Evolutionary conservation across 2,113 vertebrate genomes (phyloP).

Genomic region (Lethenteron reissneri): DNA sequence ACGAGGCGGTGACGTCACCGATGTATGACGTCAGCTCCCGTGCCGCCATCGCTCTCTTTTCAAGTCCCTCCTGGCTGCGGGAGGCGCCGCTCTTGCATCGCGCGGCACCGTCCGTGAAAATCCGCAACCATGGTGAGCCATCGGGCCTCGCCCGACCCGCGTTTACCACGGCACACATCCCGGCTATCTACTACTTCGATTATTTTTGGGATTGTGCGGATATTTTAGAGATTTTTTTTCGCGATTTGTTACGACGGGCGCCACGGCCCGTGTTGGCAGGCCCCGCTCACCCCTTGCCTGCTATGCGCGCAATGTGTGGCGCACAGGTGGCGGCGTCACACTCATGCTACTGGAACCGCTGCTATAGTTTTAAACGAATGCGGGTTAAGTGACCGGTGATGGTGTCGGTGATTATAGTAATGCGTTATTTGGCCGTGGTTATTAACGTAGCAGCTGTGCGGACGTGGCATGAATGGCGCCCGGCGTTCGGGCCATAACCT

Average conservation of each 20-base stretch:
- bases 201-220: not conserved
- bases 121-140: constrained; percentile 6
- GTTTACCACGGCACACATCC: not conserved
- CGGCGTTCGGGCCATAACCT: too few relatives aligned
- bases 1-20: not conserved
- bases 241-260: not conserved
- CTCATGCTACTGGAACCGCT: too few relatives aligned
- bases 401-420: too few relatives aligned
- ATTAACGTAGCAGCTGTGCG: too few relatives aligned
- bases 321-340: not conserved
- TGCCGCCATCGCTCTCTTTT: not conserved
- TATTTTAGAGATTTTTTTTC: not conserved
- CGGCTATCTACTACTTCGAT: not conserved
- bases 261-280: not conserved
- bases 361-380: too few relatives aligned
- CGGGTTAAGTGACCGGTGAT: too few relatives aligned
- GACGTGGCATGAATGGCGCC: too few relatives aligned
- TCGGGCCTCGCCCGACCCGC: not conserved
- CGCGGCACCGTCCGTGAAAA: not conserved
- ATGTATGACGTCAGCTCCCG: not conserved
- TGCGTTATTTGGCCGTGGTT: too few relatives aligned
- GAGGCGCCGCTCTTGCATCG: not conserved
- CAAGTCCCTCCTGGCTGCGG: constrained; percentile 2
- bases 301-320: not conserved
- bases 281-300: not conserved